These are phyloP conservation scores for Drosophila sordidapex DNA, from an alignment of 2,888 invertebrate species.

Conservation along the genomic window DNA sequence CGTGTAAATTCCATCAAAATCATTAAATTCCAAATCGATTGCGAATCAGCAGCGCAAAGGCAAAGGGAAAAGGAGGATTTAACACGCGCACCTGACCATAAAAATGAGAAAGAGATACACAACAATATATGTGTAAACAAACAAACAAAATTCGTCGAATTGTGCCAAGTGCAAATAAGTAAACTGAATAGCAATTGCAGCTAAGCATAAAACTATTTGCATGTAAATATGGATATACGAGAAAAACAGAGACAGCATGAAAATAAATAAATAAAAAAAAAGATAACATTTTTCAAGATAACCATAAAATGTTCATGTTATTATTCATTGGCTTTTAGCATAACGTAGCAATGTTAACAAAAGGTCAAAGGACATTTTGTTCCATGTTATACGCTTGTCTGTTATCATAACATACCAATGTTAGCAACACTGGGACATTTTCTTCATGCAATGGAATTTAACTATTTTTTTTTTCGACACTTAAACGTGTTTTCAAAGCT, in stretches of 20 bases:
- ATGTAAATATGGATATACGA: not conserved
- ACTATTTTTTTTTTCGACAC: not conserved
- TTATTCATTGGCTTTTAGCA: not conserved
- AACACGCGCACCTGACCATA: conserved; percentile 72
- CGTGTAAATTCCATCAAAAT: conserved; percentile 48
- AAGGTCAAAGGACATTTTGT: not conserved
- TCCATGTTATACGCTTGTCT: not conserved
- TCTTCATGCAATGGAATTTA: not conserved
- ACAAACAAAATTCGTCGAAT: conserved; percentile 44
- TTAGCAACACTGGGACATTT: not conserved
- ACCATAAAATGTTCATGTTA: not conserved
- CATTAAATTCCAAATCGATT: conserved; percentile 53
- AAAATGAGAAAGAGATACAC: conserved; percentile 46
- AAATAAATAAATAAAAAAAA: not conserved
- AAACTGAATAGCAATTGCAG: conserved; percentile 35
- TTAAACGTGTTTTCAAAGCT: not conserved
- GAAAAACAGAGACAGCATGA: not conserved
- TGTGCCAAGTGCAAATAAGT: conserved; percentile 74
- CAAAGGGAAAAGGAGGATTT: conserved; percentile 12
- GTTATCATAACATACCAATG: not conserved
- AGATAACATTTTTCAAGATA: not conserved
- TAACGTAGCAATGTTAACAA: not conserved
- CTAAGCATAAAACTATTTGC: conserved; percentile 7
- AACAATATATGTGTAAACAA: conserved; percentile 47
- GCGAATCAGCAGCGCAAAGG: conserved; percentile 15